Conservation (phyloP, 2,113 vertebrate genomes). For the Plotosus lineatus region DNA sequence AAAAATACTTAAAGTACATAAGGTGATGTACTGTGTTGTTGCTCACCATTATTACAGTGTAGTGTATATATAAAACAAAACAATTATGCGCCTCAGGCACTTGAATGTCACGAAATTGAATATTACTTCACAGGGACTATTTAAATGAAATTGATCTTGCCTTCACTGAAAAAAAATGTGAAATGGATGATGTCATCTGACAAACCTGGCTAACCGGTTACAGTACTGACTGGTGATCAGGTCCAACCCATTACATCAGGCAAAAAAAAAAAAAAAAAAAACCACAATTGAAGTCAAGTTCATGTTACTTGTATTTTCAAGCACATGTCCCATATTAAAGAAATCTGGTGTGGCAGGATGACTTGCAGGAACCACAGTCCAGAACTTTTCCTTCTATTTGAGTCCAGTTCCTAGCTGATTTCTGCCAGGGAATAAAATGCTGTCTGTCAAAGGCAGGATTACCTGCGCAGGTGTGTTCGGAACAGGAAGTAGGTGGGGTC, state of each 20-base stretch:
- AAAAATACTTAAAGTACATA: too few relatives aligned
- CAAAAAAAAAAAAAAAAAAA: too few relatives aligned
- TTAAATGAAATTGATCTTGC: too few relatives aligned
- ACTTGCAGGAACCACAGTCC: background rate
- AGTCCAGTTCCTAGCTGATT: background rate
- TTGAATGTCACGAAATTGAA: too few relatives aligned
- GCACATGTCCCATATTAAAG: background rate
- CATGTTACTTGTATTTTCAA: background rate
- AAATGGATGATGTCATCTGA: background rate
- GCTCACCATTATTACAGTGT: too few relatives aligned
- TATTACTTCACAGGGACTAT: too few relatives aligned
- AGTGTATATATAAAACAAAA: too few relatives aligned
- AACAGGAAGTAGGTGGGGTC: background rate
- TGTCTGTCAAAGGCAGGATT: background rate
- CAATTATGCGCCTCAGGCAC: too few relatives aligned
- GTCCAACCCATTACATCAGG: background rate
- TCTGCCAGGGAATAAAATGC: background rate
- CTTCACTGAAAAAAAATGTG: background rate
- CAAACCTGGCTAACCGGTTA: conserved; percentile 26
- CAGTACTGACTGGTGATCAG: background rate
- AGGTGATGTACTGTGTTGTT: too few relatives aligned
- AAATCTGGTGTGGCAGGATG: background rate
- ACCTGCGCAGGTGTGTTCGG: background rate
- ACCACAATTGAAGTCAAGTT: too few relatives aligned
- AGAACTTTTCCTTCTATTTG: background rate